A percentile compares a stretch with the other conserved stretches of the same genome.
Conservation (phyloP, 2,797 vertebrate species). For the Anabacerthia variegaticeps region DNA sequence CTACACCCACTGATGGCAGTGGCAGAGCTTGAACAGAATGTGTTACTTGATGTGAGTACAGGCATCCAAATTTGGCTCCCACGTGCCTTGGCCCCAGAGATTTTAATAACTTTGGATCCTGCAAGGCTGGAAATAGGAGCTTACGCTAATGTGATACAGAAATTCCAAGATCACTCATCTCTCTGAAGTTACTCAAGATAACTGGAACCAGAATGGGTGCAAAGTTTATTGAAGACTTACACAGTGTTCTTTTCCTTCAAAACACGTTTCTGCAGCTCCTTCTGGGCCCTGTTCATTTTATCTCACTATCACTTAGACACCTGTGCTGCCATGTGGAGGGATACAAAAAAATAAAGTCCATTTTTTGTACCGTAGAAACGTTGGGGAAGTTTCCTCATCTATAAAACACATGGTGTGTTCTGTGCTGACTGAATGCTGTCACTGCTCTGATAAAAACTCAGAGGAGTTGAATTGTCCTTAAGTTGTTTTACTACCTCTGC, state of each 20-base stretch:
- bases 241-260: constrained; percentile 28
- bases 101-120: constrained; percentile 37
- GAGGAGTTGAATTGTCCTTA: background rate
- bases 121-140: constrained; percentile 28
- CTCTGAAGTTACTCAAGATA: background rate
- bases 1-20: constrained; percentile 36
- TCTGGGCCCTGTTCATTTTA: background rate
- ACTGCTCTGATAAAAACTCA: background rate
- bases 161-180: constrained; percentile 34
- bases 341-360: background rate
- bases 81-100: constrained; percentile 4
- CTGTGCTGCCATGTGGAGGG: constrained; percentile 22
- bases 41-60: constrained; percentile 44
- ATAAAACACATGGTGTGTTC: background rate
- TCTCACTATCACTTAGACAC: background rate
- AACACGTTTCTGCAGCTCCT: background rate
- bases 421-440: background rate
- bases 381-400: background rate
- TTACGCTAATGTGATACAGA: constrained; percentile 19
- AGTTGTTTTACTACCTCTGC: background rate
- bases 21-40: constrained; percentile 46
- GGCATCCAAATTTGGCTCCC: constrained; percentile 45
- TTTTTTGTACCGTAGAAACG: background rate
- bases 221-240: constrained; percentile 34
- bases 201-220: background rate